phyloP scores from a whole-genome alignment of 2,888 invertebrate genomes.

The Spisula solida region DNA sequence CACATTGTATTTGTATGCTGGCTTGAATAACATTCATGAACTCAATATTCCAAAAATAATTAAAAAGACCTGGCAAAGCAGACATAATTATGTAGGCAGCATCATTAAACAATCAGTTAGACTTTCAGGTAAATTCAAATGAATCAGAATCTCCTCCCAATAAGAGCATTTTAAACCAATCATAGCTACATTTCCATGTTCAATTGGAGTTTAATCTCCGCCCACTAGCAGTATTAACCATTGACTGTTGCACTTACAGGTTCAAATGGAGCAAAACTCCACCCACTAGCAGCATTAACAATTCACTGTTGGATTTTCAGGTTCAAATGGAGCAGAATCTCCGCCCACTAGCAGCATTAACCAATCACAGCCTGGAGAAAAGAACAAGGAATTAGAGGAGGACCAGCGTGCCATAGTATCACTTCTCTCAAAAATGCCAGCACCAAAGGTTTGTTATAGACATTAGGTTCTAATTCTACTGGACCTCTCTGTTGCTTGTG shows the following conservation, averaged over 20 bases:
- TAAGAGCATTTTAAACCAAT: constrained; percentile 56
- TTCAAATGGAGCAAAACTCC: constrained; percentile 65
- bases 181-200: constrained; percentile 41
- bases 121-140: constrained; percentile 61
- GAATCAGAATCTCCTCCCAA: constrained; percentile 60
- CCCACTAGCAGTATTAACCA: constrained; percentile 59
- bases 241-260: constrained; percentile 37
- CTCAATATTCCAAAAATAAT: too few relatives aligned
- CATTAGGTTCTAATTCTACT: too few relatives aligned
- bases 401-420: constrained; percentile 81
- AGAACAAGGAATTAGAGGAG: constrained; percentile 83
- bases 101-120: constrained; percentile 47
- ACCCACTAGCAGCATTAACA: constrained; percentile 58
- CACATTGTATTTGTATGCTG: too few relatives aligned
- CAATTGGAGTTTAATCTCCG: constrained; percentile 63
- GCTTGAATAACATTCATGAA: too few relatives aligned
- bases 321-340: constrained; percentile 65
- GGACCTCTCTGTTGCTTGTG: too few relatives aligned
- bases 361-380: constrained; percentile 56
- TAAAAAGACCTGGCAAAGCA: too few relatives aligned
- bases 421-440: constrained; percentile 83
- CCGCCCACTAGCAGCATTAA: constrained; percentile 69
- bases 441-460: constrained; percentile 81
- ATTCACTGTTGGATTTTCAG: constrained; percentile 38
- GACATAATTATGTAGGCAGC: too few relatives aligned